phyloP scores from a whole-genome alignment of 2,888 invertebrate species.

The Euproctis similis region DNA sequence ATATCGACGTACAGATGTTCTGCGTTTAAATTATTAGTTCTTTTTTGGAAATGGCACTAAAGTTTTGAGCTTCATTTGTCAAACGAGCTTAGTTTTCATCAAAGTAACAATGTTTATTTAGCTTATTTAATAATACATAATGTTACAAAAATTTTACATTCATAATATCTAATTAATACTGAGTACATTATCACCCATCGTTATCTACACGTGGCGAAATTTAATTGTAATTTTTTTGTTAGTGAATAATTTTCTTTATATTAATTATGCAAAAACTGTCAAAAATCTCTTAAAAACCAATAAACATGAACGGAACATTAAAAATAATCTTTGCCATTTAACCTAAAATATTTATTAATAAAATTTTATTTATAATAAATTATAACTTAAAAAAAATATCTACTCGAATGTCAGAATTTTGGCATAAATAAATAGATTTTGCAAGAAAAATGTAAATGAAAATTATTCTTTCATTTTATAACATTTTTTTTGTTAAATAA shows the following conservation, averaged over 20 bases:
- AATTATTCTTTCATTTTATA: too few relatives aligned
- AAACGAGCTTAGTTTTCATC: conserved; percentile 13
- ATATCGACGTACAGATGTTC: too few relatives aligned
- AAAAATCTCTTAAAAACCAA: too few relatives aligned
- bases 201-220: conserved; percentile 23
- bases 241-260: conserved; percentile 30
- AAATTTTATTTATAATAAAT: neutral
- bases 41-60: conserved; percentile 17
- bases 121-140: too few relatives aligned
- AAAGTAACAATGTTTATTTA: too few relatives aligned
- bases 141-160: conserved; percentile 38
- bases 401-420: too few relatives aligned
- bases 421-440: too few relatives aligned
- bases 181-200: conserved; percentile 40
- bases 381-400: too few relatives aligned
- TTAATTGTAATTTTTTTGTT: conserved; percentile 28
- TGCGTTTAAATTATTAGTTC: too few relatives aligned
- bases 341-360: neutral
- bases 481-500: too few relatives aligned
- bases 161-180: conserved; percentile 55
- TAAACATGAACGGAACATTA: neutral
- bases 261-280: conserved; percentile 26
- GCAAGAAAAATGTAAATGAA: too few relatives aligned
- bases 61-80: conserved; percentile 21
- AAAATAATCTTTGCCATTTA: neutral